Evolutionary conservation across 2,797 vertebrate species (phyloP).

Genomic region (Xenops minutus): DNA sequence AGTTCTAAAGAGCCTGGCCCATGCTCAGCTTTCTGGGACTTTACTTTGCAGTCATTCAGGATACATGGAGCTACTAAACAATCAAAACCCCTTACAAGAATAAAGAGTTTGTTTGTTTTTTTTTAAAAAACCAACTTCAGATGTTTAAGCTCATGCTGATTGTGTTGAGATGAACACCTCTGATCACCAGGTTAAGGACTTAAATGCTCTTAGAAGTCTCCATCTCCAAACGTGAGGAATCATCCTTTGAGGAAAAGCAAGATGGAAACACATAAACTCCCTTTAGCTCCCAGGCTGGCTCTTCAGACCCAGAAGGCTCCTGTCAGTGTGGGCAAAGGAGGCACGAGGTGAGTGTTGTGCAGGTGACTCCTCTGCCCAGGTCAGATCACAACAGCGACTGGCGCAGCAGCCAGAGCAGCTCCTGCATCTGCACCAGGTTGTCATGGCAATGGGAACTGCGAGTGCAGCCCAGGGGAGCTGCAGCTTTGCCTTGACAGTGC

Average conservation of each 20-base stretch:
- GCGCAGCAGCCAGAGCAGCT: neutral
- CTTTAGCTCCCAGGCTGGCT: neutral
- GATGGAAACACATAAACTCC: neutral
- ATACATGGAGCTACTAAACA: fast-evolving
- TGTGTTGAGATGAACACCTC: neutral
- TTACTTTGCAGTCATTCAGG: neutral
- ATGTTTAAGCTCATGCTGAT: neutral
- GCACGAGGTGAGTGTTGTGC: neutral
- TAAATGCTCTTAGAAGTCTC: neutral
- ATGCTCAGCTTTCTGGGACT: neutral
- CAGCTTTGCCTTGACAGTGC: neutral
- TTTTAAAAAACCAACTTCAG: neutral
- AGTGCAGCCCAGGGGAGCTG: neutral
- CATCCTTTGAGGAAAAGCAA: neutral
- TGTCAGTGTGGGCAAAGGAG: neutral
- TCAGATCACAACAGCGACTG: neutral
- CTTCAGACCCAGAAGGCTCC: neutral
- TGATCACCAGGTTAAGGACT: neutral
- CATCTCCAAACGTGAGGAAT: fast-evolving
- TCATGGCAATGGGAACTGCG: neutral
- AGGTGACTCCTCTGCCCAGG: neutral
- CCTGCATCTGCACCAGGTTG: neutral
- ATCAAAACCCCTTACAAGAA: neutral
- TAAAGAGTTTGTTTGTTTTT: neutral
- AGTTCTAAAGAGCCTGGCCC: neutral